Conservation (phyloP, 2,113 vertebrate species). For the Raja brachyura region DNA sequence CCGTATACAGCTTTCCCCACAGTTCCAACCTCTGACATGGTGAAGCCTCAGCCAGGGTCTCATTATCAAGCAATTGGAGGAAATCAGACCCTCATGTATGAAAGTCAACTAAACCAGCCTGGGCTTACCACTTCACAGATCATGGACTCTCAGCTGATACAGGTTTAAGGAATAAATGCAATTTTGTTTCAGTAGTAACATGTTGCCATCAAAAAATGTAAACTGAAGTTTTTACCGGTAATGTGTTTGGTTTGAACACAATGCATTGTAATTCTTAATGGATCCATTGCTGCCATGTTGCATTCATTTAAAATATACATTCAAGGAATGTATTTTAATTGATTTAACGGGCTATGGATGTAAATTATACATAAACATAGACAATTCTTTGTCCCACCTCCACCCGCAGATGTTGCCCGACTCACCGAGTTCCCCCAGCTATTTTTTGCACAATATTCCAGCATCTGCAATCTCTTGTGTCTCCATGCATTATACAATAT, state of each 20-base stretch:
- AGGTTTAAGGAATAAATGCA: slow-evolving; percentile 59
- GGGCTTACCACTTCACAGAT: slow-evolving; percentile 90
- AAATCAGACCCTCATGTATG: slow-evolving; percentile 86
- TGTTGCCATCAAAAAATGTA: background rate
- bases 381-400: too few species aligned
- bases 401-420: too few species aligned
- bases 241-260: background rate
- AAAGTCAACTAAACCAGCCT: slow-evolving; percentile 79
- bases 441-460: too few species aligned
- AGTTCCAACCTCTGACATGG: slow-evolving; percentile 92
- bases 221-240: background rate
- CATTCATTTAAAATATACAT: background rate
- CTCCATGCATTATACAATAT: background rate
- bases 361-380: background rate
- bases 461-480: too few species aligned
- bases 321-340: background rate
- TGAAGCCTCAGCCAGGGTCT: slow-evolving; percentile 84
- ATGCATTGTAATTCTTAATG: background rate
- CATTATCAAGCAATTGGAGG: slow-evolving; percentile 92
- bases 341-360: background rate
- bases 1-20: slow-evolving; percentile 88
- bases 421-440: too few species aligned
- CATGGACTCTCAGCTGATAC: slow-evolving; percentile 94
- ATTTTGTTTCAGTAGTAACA: background rate
- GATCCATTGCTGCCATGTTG: background rate